Conservation (phyloP, 2,797 vertebrate species). For the Xiphorhynchus erythropygius region DNA sequence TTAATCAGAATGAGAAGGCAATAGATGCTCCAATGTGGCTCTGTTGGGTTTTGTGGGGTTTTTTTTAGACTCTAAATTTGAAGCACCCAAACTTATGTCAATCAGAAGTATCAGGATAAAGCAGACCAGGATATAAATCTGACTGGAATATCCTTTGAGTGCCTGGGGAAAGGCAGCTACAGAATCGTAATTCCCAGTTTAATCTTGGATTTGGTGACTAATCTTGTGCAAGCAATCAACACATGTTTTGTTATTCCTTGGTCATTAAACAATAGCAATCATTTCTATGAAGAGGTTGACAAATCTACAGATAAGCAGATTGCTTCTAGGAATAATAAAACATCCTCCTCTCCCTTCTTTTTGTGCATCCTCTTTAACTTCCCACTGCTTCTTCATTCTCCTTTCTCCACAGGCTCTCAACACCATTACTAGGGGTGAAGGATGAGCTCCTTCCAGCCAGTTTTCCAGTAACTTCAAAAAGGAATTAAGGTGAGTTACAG, state of each 20-base stretch:
- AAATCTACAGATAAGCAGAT: background rate
- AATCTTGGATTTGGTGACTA: background rate
- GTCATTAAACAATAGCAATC: background rate
- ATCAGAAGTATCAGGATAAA: background rate
- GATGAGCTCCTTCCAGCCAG: background rate
- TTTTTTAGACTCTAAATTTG: background rate
- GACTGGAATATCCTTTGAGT: background rate
- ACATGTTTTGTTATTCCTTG: background rate
- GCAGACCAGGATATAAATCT: background rate
- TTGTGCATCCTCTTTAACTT: background rate
- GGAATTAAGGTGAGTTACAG: constrained; percentile 20
- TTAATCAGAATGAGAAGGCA: background rate
- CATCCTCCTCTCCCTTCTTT: background rate
- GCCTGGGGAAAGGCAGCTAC: background rate
- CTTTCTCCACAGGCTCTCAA: constrained; percentile 35
- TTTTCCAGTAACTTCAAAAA: background rate
- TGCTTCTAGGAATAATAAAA: background rate
- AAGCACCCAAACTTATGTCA: background rate
- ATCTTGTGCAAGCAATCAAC: background rate
- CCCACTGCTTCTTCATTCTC: background rate
- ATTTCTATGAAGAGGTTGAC: background rate
- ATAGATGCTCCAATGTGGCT: background rate
- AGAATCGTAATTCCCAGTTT: background rate
- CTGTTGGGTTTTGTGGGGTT: fast-evolving
- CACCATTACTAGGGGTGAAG: background rate